Conservation (phyloP, 2,113 vertebrate species). For the Collichthys lucidus region DNA sequence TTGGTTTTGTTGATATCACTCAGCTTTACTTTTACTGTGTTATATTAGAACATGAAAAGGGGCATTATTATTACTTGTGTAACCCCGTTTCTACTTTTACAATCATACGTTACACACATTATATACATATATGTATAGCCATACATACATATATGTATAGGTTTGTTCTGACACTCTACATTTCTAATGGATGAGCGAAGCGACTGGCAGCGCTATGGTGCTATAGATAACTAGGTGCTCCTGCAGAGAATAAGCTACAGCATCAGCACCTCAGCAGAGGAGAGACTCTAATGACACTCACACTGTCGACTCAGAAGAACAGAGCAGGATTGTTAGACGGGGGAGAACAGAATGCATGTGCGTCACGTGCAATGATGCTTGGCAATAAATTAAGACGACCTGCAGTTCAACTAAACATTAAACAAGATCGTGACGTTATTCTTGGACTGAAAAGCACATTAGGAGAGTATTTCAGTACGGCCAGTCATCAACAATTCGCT, state of each 20-base stretch:
- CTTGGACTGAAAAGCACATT: not conserved
- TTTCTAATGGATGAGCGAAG: not conserved
- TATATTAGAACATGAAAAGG: too few species aligned
- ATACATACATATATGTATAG: too few species aligned
- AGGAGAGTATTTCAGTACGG: slow-evolving; percentile 1
- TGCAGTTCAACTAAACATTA: not conserved
- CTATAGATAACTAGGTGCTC: slow-evolving; percentile 37
- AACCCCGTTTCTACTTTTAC: too few species aligned
- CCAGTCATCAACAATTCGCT: slow-evolving; percentile 39
- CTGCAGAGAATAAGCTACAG: slow-evolving; percentile 36
- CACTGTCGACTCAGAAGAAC: slow-evolving; percentile 33
- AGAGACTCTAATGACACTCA: slow-evolving; percentile 36
- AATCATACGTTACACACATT: too few species aligned
- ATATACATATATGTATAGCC: too few species aligned
- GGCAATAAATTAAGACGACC: not conserved
- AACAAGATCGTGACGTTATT: not conserved
- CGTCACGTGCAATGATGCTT: not conserved
- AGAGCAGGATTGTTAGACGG: slow-evolving; percentile 3
- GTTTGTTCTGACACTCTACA: slow-evolving; percentile 9
- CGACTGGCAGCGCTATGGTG: not conserved
- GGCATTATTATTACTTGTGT: too few species aligned
- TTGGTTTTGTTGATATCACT: too few species aligned
- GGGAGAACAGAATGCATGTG: slow-evolving; percentile 26
- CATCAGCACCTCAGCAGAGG: slow-evolving; percentile 42
- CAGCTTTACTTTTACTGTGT: too few species aligned